These are phyloP conservation scores for Zosterops japonicus DNA, from an alignment of 2,113 vertebrate species.

Conservation along the genomic window DNA sequence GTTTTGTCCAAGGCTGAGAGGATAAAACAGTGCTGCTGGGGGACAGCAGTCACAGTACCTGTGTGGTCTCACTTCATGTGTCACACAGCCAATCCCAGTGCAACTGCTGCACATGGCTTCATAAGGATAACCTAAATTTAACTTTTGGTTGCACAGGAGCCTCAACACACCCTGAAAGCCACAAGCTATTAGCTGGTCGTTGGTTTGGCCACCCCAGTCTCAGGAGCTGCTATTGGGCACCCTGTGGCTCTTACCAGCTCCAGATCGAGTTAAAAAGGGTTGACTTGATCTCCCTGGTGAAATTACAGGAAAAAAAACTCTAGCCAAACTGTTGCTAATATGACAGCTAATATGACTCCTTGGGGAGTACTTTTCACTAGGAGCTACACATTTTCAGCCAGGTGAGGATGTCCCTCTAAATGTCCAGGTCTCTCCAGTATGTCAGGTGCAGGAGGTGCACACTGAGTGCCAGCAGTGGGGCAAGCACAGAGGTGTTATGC, in stretches of 20 bases:
- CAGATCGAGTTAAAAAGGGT: background rate
- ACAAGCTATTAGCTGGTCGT: background rate
- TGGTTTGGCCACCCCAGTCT: background rate
- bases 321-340: background rate
- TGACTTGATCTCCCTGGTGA: background rate
- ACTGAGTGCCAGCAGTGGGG: background rate
- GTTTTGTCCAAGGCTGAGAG: slow-evolving; percentile 46
- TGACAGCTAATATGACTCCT: background rate
- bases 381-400: background rate
- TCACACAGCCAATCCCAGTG: background rate
- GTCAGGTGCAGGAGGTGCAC: accelerated
- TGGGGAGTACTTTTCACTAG: background rate
- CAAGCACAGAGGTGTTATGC: background rate
- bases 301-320: background rate
- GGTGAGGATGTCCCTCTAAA: background rate
- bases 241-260: background rate
- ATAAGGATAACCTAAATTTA: background rate
- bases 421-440: background rate
- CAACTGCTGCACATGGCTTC: background rate
- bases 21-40: background rate
- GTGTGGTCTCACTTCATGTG: slow-evolving; percentile 24
- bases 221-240: background rate
- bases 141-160: background rate
- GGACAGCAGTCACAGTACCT: background rate
- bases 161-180: background rate